Base-by-base conservation (phyloP, 2,888 invertebrate species). In the Lycocerus yunnanus region DNA sequence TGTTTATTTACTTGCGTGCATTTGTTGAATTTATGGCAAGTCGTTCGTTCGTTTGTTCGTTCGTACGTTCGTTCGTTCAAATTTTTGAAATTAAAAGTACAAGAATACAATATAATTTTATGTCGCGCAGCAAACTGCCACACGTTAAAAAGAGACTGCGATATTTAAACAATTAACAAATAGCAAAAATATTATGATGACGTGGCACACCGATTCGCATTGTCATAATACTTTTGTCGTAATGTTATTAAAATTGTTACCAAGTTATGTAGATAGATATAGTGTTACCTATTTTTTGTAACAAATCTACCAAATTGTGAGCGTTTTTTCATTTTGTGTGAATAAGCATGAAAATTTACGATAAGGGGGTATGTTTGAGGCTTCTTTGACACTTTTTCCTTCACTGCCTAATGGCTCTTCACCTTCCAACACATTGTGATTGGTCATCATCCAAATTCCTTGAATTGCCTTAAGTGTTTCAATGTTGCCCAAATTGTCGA, bases 371-470 rank as follows among this genome's bases (percentile, higher is more conserved):
- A 84, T 83, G 83, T 83, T 82, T 82, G 83, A 83, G 81, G 83
- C 84, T 85, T 83, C 63, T 74, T 71, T 77, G 43, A 75, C 72
- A 72, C 75, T 66, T 66, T 71, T 72, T 69, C 72, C 76, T 78
- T 78, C 72, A 75, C 70, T 74, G 75, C 75, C 71, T 75, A 76
- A 69, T 27, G 72, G 69, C 74, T 78, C 77, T 78, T 78, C 74
- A 78, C 76, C 73, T 75, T 74, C 78, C 77, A 70, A 72, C 75
- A 82, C 83, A 83, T 82, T 81, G 82, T 84, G 83, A 84, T 85
- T 84, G 82, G 83, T 86, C 84, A 81, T 84, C 84, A 87, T 87
- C 87, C 87, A 87, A 87, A 87, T 87, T 87, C 87, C 87, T 85
- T 84, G 74, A 77, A 76, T 77, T 77, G 84, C 84, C 84, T 84